Evolutionary conservation across 2,888 invertebrate genomes (phyloP).

Genomic region (Tridacna crocea): DNA sequence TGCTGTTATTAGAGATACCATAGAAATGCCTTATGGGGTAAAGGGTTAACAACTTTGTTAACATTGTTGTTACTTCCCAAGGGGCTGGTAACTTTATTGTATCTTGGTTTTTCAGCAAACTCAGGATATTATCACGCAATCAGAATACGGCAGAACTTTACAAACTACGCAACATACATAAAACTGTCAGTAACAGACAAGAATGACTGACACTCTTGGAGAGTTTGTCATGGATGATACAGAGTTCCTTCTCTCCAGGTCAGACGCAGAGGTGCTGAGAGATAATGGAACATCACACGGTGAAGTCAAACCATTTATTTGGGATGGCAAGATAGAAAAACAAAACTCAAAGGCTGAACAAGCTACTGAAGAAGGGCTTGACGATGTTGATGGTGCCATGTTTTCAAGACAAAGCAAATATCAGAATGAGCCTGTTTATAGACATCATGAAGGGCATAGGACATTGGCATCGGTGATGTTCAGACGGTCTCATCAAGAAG

Average conservation of each 20-base stretch:
- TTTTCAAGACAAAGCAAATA: constrained; percentile 15
- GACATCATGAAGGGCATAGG: background rate
- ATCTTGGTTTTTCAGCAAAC: too few relatives aligned
- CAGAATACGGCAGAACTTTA: too few relatives aligned
- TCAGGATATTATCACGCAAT: too few relatives aligned
- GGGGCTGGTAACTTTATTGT: too few relatives aligned
- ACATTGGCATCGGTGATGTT: background rate
- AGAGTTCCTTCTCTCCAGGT: background rate
- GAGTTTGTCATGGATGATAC: background rate
- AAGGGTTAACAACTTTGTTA: too few relatives aligned
- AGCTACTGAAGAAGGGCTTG: background rate
- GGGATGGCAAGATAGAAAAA: background rate
- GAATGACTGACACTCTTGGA: too few relatives aligned
- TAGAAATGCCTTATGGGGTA: too few relatives aligned
- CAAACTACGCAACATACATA: too few relatives aligned
- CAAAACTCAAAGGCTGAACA: background rate
- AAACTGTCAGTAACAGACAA: too few relatives aligned
- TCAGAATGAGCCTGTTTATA: background rate
- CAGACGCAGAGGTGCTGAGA: background rate
- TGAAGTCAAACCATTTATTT: background rate
- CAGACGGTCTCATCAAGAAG: background rate
- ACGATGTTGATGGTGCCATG: constrained; percentile 34
- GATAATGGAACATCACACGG: background rate
- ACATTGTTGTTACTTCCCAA: too few relatives aligned
- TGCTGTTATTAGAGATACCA: too few relatives aligned